Base-by-base conservation (phyloP, 2,113 vertebrate genomes). In the Corythoichthys intestinalis region DNA sequence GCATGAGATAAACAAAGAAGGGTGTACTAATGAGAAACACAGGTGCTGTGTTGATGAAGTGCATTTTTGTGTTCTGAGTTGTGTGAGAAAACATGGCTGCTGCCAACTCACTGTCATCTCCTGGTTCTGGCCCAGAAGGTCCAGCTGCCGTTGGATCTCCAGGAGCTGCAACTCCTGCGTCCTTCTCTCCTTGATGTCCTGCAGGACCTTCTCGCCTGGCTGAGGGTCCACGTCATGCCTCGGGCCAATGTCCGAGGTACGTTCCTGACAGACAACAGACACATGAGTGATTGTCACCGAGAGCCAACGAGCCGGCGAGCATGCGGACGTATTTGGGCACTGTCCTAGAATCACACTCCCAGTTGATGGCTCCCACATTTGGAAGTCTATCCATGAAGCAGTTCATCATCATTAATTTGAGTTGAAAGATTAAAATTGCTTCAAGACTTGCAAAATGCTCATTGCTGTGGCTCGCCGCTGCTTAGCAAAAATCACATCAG, bases 141-240 rank as follows among this genome's bases (percentile, higher is more conserved):
- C 91, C 90, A 98, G 92, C 69, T 95, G 92, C 72, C 90, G 89
- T 83, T 97, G 91, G 77, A 98, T 98, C 77, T 94, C 93, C 85
- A 78, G 91, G 81, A 98, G 91, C 15, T 92, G 91, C 67, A 75
- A 90, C 88, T 94, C 91, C 41, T 93, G 92, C 73, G 91, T 88
- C 74, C 93, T 91, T 73, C 89, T 89, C 70, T 93, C 92, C 86
- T 91, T 95, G 82, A 74, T 88, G 69, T 94, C 90, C 87, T 82
- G 90, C 79, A 96, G 93, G 83, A 92, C 85, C 83, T 88, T 91
- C 74, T 97, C 96, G 85, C 94, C 94, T 76, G 93, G 93, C 87
- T 81, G 80, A 67, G 53, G 60, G 84, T 94, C 91, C 70, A 66
- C 65, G 64, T 66, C 59, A 6, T 37, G 77, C 67, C 83, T 89